Base-by-base conservation (phyloP, 2,113 vertebrate species). In the Meleagris gallopavo region DNA sequence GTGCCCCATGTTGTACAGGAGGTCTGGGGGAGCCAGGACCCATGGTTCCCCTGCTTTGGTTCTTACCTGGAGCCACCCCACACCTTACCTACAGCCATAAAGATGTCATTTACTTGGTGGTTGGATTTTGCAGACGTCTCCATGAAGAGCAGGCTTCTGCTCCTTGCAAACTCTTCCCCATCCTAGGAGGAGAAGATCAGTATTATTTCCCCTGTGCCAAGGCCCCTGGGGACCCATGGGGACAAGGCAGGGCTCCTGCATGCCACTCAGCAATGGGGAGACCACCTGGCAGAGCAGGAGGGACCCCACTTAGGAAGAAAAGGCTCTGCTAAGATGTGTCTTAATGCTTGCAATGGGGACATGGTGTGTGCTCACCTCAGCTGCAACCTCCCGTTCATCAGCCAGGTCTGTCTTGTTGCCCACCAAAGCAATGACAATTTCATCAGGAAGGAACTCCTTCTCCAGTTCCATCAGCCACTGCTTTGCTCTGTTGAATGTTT, bases 341-440 rank as follows among this genome's bases (percentile, higher is more conserved):
- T 48, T 40, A 65, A 2, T 9, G 22, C 4, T 76, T 69, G 61
- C 57, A 69, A 5, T 15, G 13, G n/a, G 25, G 43, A 4, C 4
- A 29, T 46, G 70, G 19, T 55, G 20, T 15, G 27, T 5, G 2
- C 92, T 70, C 95, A 98, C 98, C 98, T 98, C 91, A 0, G 76
- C 27, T 9, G 96, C 30, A 13, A 98, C 98, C 90, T 98, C 95
- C 67, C 98, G 89, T 46, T 93, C 32, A 57, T 80, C 66, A 9
- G 30, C 62, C 6, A 98, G 97, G 74, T 99, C 98, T 0, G 32
- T 90, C 95, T 98, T 98, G 97, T 98, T 98, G 57, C 98, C 98
- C 0, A 98, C 97, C 91, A 99, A 96, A 86, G 96, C 97, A 5
- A 98, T 86, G 79, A 98, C 95, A 0, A 98, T 97, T 32, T 98